Evolutionary conservation across 2,888 invertebrate species (phyloP).

Genomic region (Ctenicera cuprea): DNA sequence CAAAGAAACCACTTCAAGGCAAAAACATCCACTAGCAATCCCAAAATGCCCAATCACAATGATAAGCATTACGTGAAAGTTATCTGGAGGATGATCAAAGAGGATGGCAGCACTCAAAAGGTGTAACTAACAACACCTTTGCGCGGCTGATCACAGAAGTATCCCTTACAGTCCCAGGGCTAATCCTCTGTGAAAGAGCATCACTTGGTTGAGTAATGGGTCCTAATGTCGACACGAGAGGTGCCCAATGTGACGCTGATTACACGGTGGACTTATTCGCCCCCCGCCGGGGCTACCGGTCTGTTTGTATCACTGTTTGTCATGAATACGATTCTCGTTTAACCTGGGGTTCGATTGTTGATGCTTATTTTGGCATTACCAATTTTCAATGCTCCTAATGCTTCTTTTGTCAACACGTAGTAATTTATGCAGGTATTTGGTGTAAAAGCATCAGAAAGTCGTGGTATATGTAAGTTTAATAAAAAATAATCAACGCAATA

Average conservation of each 20-base stretch:
- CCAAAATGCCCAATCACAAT: constrained; percentile 50
- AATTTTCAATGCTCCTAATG: constrained; percentile 28
- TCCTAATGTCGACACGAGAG: constrained; percentile 68
- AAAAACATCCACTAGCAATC: constrained; percentile 30
- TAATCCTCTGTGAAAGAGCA: constrained; percentile 63
- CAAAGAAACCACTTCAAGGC: constrained; percentile 40
- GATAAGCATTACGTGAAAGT: constrained; percentile 55
- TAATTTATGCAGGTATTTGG: constrained; percentile 11
- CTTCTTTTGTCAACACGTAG: constrained; percentile 6
- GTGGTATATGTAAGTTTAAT: no score
- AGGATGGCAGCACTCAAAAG: constrained; percentile 58
- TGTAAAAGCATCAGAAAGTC: constrained; percentile 3
- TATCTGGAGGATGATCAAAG: constrained; percentile 58
- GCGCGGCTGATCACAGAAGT: constrained; percentile 59
- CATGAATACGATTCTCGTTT: constrained; percentile 47
- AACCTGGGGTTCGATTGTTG: constrained; percentile 38
- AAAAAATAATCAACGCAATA: no score
- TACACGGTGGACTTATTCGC: constrained; percentile 59
- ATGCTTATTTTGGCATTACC: constrained; percentile 40
- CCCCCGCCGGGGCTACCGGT: constrained; percentile 57
- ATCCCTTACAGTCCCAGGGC: constrained; percentile 59
- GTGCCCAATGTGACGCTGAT: constrained; percentile 62
- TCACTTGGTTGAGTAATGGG: constrained; percentile 67
- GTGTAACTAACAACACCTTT: constrained; percentile 62
- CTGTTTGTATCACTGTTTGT: constrained; percentile 48